A percentile compares a stretch with the other conserved stretches of the same genome.
Evolutionary conservation across 1,140 invertebrate genomes (phyloP).

Genomic region (Ladona fulva): DNA sequence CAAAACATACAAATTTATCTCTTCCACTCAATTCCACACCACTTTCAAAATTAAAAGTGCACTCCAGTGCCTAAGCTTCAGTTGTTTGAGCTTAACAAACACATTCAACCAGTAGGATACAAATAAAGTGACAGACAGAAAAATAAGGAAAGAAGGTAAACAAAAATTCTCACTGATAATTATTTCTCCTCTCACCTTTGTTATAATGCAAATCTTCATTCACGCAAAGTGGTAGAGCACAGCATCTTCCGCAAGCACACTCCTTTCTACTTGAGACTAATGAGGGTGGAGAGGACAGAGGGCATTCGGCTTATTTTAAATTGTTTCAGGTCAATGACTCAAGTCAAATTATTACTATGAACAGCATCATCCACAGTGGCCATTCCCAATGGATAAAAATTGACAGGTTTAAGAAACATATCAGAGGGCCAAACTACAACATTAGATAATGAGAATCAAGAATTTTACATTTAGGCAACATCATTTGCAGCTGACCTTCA

Average conservation of each 20-base stretch:
- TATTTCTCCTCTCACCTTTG: background rate
- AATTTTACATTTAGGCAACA: too few species aligned
- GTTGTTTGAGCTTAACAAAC: too few species aligned
- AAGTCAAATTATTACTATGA: too few species aligned
- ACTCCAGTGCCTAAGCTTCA: too few species aligned
- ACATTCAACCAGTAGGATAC: too few species aligned
- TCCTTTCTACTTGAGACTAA: background rate
- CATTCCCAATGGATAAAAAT: background rate
- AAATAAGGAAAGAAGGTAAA: too few species aligned
- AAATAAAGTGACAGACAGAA: too few species aligned
- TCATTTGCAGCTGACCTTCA: too few species aligned
- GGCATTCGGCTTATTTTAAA: background rate
- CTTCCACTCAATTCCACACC: too few species aligned
- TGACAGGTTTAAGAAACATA: background rate
- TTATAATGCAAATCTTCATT: background rate
- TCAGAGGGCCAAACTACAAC: background rate
- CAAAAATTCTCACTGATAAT: too few species aligned
- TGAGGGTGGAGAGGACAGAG: slow-evolving; percentile 1
- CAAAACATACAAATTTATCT: too few species aligned
- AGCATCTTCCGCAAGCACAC: background rate
- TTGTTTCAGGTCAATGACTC: background rate
- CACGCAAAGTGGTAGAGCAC: background rate
- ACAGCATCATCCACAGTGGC: background rate
- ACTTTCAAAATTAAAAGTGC: too few species aligned
- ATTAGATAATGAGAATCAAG: background rate